Evolutionary conservation across 2,113 vertebrate species (phyloP).

Genomic region (Pteropus alecto): DNA sequence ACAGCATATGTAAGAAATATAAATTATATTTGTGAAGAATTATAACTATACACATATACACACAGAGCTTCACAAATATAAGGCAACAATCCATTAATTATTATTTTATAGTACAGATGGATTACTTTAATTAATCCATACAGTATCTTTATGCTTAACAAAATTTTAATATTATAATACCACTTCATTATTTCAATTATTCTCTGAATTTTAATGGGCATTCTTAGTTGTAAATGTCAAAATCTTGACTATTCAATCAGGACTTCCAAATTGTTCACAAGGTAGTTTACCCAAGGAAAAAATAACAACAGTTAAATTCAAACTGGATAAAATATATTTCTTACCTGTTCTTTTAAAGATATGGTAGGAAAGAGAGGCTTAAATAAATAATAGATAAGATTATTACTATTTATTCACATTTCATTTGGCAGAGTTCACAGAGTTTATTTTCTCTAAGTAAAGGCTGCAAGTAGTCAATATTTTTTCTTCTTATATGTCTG

Average conservation of each 20-base stretch:
- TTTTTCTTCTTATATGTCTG: neutral
- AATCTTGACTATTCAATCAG: constrained; percentile 7
- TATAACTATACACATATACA: neutral
- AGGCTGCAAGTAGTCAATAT: neutral
- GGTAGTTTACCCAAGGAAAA: constrained; percentile 22
- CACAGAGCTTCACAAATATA: constrained; percentile 12
- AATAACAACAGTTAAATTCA: constrained; percentile 35
- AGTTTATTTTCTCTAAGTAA: constrained; percentile 8
- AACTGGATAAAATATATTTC: constrained; percentile 22
- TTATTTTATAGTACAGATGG: constrained; percentile 24
- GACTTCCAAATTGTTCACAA: constrained; percentile 9
- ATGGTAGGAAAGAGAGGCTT: neutral
- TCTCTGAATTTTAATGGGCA: constrained; percentile 20
- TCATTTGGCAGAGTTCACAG: constrained; percentile 27
- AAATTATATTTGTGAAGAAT: constrained; percentile 19
- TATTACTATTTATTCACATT: neutral
- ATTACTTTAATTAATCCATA: constrained; percentile 50
- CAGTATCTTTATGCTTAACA: neutral
- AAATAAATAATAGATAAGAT: constrained; percentile 26
- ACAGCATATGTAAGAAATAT: constrained; percentile 39
- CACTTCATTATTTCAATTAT: constrained; percentile 44
- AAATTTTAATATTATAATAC: constrained; percentile 26
- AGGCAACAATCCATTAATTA: constrained; percentile 24
- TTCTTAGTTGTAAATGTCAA: constrained; percentile 26
- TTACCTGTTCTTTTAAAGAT: constrained; percentile 14